Evolutionary conservation across 2,797 vertebrate genomes (phyloP), one percentile per base, ranked within the genome.

Genomic region (Setipinna tenuifilis): DNA sequence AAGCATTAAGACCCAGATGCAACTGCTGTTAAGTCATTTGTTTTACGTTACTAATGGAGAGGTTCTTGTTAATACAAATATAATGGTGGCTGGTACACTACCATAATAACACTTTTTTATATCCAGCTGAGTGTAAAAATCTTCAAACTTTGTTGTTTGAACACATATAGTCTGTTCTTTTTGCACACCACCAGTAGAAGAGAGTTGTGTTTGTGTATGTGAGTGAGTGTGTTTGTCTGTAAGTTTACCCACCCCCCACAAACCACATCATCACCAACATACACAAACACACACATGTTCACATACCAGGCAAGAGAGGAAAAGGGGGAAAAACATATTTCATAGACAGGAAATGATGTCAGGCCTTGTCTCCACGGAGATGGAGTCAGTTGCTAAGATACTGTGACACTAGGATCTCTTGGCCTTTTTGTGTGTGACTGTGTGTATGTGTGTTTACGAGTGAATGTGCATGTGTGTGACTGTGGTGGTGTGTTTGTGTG

Each of bases 341-440:
- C 71, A 78, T 78, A 78, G 31, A 44, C 71, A 78, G 71, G 71
- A 78, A 78, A 44, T 78, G 71, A 78, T 94, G 95, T 95, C 94
- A 95, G 92, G 87, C 93, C 93, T 93, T 93, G 94, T 95, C 95
- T 95, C 95, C 95, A 95, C 95, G 95, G 94, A 95, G 95, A 95
- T 95, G 92, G 94, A 95, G 93, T 93, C 94, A 94, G 95, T 96
- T 95, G 95, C 95, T 96, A 95, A 95, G 95, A 95, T 95, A 95
- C 95, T 94, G 95, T 95, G 94, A 95, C 95, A 94, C 94, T 93
- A 91, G 91, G 91, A 93, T 94, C 94, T 95, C 92, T 94, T 88
- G 35, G 68, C 68, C 28, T 78, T 78, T 78, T 78, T 78, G 35
- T 78, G 71, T 78, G 82, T 85, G 86, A 83, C 81, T 88, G 85